Conservation (phyloP, 1,140 invertebrate genomes). For the Thalassaphorura encarpata region DNA sequence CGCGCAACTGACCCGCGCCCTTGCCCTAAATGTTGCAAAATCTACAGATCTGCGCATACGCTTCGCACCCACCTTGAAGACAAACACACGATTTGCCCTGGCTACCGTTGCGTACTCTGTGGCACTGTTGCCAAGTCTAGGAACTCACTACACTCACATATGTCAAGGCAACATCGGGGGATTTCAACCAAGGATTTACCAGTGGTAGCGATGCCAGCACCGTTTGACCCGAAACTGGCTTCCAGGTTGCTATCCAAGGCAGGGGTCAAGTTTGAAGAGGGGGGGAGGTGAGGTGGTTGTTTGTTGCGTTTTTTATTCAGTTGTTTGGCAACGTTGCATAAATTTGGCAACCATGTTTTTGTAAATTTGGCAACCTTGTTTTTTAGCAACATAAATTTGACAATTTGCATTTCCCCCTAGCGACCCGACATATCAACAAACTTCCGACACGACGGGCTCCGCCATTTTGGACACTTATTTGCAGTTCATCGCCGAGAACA, state of each 20-base stretch:
- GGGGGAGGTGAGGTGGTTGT: neutral
- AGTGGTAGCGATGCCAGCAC: conserved; percentile 77
- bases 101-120: conserved; percentile 79
- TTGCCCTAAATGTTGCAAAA: conserved; percentile 85
- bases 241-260: conserved; percentile 68
- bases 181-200: conserved; percentile 86
- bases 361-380: no score
- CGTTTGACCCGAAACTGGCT: conserved; percentile 78
- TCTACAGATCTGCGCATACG: conserved; percentile 81
- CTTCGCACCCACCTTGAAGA: conserved; percentile 80
- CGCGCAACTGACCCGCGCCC: conserved; percentile 80
- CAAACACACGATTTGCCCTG: conserved; percentile 83
- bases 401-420: neutral
- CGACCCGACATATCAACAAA: neutral
- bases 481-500: conserved; percentile 72
- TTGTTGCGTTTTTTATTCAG: no score
- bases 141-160: conserved; percentile 82
- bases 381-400: neutral
- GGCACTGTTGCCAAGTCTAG: conserved; percentile 83
- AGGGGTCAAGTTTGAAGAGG: no score
- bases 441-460: conserved; percentile 48
- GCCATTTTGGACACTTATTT: conserved; percentile 72
- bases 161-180: conserved; percentile 80
- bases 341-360: no score
- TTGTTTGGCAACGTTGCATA: no score